A percentile compares a stretch with the other conserved stretches of the same genome.
These are phyloP conservation scores for Atta cephalotes DNA, from an alignment of 1,140 invertebrate species.

Conservation along the genomic window DNA sequence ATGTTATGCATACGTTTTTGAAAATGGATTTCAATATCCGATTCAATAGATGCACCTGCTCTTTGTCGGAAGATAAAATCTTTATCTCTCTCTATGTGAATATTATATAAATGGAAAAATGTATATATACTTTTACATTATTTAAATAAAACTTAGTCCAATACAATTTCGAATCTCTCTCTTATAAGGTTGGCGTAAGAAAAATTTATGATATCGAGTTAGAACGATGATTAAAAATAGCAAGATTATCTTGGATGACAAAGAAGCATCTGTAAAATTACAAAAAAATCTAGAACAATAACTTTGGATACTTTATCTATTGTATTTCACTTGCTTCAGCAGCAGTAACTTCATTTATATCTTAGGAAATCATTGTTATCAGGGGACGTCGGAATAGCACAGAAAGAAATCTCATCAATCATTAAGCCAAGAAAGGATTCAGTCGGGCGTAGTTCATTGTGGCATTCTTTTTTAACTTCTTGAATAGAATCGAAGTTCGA, in stretches of 20 bases:
- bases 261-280: conserved; percentile 41
- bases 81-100: conserved; percentile 6
- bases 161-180: conserved; percentile 4
- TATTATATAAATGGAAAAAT: not conserved
- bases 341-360: conserved; percentile 60
- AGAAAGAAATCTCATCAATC: conserved; percentile 62
- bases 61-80: not conserved
- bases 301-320: conserved; percentile 41
- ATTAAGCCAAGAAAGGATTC: conserved; percentile 59
- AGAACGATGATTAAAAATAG: not conserved
- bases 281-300: conserved; percentile 41
- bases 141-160: not conserved
- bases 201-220: not conserved
- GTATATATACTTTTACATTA: not conserved
- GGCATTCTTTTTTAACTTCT: conserved; percentile 58
- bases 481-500: conserved; percentile 56
- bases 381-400: conserved; percentile 34
- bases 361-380: conserved; percentile 61
- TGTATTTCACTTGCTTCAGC: conserved; percentile 52
- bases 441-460: conserved; percentile 57
- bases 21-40: conserved; percentile 36
- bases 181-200: not conserved
- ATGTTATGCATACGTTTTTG: conserved; percentile 6
- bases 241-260: not conserved
- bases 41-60: not conserved